phyloP scores from a whole-genome alignment of 1,140 invertebrate species.

The Trachelipus rathkii region DNA sequence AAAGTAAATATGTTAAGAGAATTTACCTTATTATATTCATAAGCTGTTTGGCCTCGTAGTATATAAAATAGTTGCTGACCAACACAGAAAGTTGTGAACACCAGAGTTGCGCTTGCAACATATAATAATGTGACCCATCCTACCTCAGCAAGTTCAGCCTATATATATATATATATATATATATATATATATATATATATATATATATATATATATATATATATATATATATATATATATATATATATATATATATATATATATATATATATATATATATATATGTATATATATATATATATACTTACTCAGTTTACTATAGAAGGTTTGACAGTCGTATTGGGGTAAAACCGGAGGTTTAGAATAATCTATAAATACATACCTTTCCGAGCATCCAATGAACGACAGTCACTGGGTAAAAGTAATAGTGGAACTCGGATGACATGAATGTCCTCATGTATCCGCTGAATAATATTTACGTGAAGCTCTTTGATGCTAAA shows the following conservation, averaged over 20 bases:
- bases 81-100: slow-evolving; percentile 29
- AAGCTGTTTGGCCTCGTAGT: slow-evolving; percentile 26
- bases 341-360: too few relatives aligned
- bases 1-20: neutral
- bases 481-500: slow-evolving; percentile 20
- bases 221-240: slow-evolving; percentile 21
- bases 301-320: neutral
- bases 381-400: slow-evolving; percentile 29
- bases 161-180: slow-evolving; percentile 5
- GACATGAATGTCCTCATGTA: slow-evolving; percentile 27
- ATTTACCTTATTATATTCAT: slow-evolving; percentile 31
- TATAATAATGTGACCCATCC: slow-evolving; percentile 30
- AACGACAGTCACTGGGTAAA: slow-evolving; percentile 29
- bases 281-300: neutral
- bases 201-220: slow-evolving; percentile 11
- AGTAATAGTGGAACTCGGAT: slow-evolving; percentile 30
- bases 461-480: slow-evolving; percentile 24
- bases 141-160: slow-evolving; percentile 26
- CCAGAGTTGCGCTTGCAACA: slow-evolving; percentile 20
- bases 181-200: neutral
- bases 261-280: neutral
- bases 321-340: too few relatives aligned
- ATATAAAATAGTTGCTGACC: slow-evolving; percentile 26
- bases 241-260: slow-evolving; percentile 14
- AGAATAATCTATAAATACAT: neutral